These are phyloP conservation scores for Geotrupes spiniger DNA, from an alignment of 2,888 invertebrate species.

Conservation along the genomic window DNA sequence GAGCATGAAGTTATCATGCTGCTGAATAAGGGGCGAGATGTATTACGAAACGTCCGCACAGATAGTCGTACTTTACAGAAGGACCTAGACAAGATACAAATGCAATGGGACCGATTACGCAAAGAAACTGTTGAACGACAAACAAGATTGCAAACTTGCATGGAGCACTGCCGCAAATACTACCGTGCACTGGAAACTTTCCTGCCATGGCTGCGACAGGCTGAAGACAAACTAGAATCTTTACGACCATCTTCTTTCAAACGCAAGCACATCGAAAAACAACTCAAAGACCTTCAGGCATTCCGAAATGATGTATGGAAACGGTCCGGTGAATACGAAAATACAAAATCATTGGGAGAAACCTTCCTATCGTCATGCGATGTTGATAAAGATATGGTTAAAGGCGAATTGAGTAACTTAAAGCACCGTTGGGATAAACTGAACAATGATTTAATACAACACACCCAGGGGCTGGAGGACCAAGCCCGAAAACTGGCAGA, in stretches of 20 bases:
- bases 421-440: constrained; percentile 89
- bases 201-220: constrained; percentile 83
- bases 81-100: constrained; percentile 85
- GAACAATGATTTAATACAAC: constrained; percentile 76
- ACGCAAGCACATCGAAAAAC: constrained; percentile 82
- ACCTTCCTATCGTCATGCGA: constrained; percentile 86
- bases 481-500: constrained; percentile 78
- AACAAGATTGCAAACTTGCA: constrained; percentile 82
- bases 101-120: constrained; percentile 89
- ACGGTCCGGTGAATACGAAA: constrained; percentile 90
- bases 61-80: constrained; percentile 66
- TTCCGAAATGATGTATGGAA: constrained; percentile 94
- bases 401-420: constrained; percentile 74
- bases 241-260: constrained; percentile 78
- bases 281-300: constrained; percentile 80
- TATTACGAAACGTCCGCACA: constrained; percentile 51
- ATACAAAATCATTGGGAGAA: constrained; percentile 80
- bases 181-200: constrained; percentile 81
- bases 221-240: constrained; percentile 79
- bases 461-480: constrained; percentile 79
- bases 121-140: constrained; percentile 85
- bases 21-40: constrained; percentile 82
- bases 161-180: constrained; percentile 90
- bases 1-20: constrained; percentile 94
- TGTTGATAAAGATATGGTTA: constrained; percentile 85